Conservation (phyloP, 2,888 invertebrate species). For the Nomada ruficornis region DNA sequence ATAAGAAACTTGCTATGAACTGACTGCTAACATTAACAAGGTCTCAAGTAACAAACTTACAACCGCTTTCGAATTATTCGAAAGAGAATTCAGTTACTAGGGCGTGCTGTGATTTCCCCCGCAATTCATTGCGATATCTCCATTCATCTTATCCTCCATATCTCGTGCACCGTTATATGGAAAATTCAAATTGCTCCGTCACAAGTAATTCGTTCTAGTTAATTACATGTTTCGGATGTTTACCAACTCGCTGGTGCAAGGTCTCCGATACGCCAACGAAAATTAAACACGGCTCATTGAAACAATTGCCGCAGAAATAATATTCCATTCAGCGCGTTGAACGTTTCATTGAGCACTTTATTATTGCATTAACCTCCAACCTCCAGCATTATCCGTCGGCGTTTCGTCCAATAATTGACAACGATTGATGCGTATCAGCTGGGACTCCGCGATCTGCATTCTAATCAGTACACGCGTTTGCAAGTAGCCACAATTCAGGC, state of each 20-base stretch:
- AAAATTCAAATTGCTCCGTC: not conserved
- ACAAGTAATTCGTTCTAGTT: not conserved
- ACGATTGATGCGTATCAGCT: not conserved
- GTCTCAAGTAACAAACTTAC: conserved; percentile 7
- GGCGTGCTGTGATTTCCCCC: not conserved
- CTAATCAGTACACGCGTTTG: conserved; percentile 12
- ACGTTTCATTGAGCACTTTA: not conserved
- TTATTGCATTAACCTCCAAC: not conserved
- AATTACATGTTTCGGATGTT: not conserved
- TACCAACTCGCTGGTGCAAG: not conserved
- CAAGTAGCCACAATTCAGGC: conserved; percentile 28
- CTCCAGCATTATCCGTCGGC: not conserved
- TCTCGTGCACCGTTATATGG: not conserved
- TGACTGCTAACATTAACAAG: conserved; percentile 5
- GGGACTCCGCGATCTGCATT: conserved; percentile 2
- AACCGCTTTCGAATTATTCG: not conserved
- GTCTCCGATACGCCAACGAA: not conserved
- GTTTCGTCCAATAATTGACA: conserved; percentile 13
- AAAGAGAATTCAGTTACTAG: not conserved
- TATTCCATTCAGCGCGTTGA: not conserved
- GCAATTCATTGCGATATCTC: not conserved
- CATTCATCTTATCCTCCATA: not conserved
- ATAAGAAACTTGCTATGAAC: not conserved
- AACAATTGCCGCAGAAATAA: not conserved
- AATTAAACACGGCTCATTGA: not conserved